phyloP scores from a whole-genome alignment of 2,797 vertebrate genomes.

The Thripadectes ignobilis region DNA sequence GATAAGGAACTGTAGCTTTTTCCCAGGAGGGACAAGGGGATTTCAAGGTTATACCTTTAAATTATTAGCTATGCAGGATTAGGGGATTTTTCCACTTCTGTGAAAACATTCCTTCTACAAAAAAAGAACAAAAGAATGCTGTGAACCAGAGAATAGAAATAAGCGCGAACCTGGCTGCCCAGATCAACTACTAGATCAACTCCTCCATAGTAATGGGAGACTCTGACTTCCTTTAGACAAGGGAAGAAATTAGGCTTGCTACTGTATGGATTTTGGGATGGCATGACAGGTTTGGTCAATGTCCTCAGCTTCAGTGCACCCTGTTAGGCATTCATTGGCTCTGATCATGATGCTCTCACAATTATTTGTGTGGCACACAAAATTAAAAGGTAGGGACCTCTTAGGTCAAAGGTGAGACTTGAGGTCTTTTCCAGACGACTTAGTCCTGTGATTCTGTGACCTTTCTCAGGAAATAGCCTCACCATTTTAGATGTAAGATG shows the following conservation, averaged over 20 bases:
- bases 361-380: neutral
- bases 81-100: neutral
- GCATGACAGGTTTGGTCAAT: neutral
- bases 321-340: neutral
- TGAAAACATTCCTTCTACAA: neutral
- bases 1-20: neutral
- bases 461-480: neutral
- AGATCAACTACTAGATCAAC: neutral
- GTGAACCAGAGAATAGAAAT: neutral
- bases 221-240: neutral
- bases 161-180: neutral
- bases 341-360: neutral
- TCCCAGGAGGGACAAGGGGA: neutral
- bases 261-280: neutral
- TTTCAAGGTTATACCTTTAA: neutral
- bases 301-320: neutral
- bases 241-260: neutral
- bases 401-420: too few relatives aligned
- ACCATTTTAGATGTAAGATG: neutral
- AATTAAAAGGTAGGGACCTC: neutral
- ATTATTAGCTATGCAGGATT: neutral
- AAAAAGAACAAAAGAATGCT: neutral
- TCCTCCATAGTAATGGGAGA: neutral
- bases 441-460: too few relatives aligned
- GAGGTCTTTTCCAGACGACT: too few relatives aligned